These are phyloP conservation scores for Hymenochirus boettgeri DNA, from an alignment of 2,113 vertebrate genomes.

Conservation along the genomic window DNA sequence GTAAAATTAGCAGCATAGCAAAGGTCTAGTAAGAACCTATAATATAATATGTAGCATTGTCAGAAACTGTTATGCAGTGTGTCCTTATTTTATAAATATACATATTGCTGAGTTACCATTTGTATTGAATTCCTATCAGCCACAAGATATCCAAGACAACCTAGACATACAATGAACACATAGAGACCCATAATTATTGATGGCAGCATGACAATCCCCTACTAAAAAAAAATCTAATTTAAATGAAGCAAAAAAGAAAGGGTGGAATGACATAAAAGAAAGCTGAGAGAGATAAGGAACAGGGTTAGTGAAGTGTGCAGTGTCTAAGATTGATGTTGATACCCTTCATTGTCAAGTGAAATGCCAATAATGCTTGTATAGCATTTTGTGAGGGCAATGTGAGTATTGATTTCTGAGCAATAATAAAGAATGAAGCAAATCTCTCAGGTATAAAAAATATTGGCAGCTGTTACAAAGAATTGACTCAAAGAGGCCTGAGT, in stretches of 20 bases:
- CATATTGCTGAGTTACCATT: too few species aligned
- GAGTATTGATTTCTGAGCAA: slow-evolving; percentile 80
- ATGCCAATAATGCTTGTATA: slow-evolving; percentile 88
- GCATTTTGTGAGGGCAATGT: slow-evolving; percentile 84
- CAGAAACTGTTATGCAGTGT: too few species aligned
- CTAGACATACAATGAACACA: too few species aligned
- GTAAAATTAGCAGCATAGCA: too few species aligned
- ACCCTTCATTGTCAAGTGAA: slow-evolving; percentile 81
- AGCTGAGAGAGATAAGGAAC: slow-evolving; percentile 50
- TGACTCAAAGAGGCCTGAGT: slow-evolving; percentile 65
- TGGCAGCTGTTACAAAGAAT: slow-evolving; percentile 79
- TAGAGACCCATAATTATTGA: neutral
- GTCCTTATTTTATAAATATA: too few species aligned
- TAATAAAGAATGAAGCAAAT: slow-evolving; percentile 81
- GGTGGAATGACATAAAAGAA: slow-evolving; percentile 57
- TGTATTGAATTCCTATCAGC: too few species aligned
- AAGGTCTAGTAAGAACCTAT: too few species aligned
- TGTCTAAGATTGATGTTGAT: slow-evolving; percentile 77
- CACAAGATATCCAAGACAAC: too few species aligned
- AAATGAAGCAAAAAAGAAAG: slow-evolving; percentile 46
- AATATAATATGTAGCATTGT: too few species aligned
- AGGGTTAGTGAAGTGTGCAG: slow-evolving; percentile 65
- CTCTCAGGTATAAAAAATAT: slow-evolving; percentile 84
- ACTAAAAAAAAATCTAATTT: slow-evolving; percentile 52
- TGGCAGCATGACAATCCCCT: slow-evolving; percentile 37